Base-by-base conservation (phyloP, 2,888 invertebrate species). In the Dascillus cervinus region DNA sequence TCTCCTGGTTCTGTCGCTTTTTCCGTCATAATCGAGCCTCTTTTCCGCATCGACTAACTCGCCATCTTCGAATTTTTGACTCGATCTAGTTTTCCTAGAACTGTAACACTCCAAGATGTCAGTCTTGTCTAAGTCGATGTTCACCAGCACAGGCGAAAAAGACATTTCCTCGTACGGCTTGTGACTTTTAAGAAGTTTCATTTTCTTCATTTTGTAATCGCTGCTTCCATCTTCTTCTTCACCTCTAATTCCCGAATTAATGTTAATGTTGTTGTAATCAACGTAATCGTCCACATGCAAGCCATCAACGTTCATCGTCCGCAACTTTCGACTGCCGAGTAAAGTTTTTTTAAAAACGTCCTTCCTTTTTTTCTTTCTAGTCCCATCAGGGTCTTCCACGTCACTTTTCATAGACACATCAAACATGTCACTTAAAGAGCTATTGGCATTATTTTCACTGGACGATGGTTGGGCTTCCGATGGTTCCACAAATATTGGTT, bases 21-120 rank as follows among this genome's bases (percentile, higher is more conserved):
- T 36, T 12, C 27, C 9, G 14, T 15, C 10, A 15, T 11, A 29
- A 20, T 11, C 6, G 9, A 11, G 6, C 17, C 8, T 17, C 17
- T 6, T 17, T 17, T 17, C 17, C 4, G 4, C 8, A 8, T 17
- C 17, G 4, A 6, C 8, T 6, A 17, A 6, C 8, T 17, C 11
- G 8, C 4, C 17, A 11, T 37, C 30, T 15, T 9, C n/a, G 6
- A 13, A 15, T 14, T 30, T 33, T 22, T 29, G 20, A 21, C 30
- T 34, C 5, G 41, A 44, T 13, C 40, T 36, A 20, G 46, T 45
- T 24, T 41, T 43, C 14, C 45, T 37, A 6, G 37, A 32, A 5
- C 40, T 32, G 37, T 17, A 27, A 21, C 11, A 32, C 26, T n/a
- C n/a, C n/a, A n/a, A n/a, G n/a, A n/a, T n/a, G n/a, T n/a, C n/a